Base-by-base conservation (phyloP, 2,113 vertebrate species). In the Geococcyx californianus region DNA sequence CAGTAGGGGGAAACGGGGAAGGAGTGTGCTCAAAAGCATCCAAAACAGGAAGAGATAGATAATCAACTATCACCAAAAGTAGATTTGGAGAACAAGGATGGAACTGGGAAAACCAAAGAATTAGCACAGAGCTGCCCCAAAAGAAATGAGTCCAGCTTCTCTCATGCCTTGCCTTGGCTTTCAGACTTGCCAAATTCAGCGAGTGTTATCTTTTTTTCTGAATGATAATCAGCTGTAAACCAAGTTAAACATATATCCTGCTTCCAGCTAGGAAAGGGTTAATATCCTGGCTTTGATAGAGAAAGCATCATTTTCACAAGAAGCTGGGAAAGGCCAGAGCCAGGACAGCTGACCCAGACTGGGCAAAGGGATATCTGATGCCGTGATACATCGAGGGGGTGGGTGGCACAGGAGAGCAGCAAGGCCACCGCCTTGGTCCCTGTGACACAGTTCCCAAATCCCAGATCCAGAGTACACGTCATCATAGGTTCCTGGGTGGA, bases 1-100 rank as follows among this genome's bases (percentile, higher is more conserved):
- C 34, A 58, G 14, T 3, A 26, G 10, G 2, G 16, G 7, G 11
- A n/a, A n/a, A 19, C 1, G 2, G 16, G 7, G 31, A 11, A 29
- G 10, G 7, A 8, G 2, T 15, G 1, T 3, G 11, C 29, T 87
- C 4, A 78, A 42, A 62, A 54, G 7, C 42, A 70, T 40, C 33
- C 1, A 52, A 28, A 55, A 47, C 11, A 60, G 25, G 52, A 45
- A 51, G 0, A 76, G 2, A 12, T 2, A 12, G 55, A n/a, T n/a
- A n/a, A n/a, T 17, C 52, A 67, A 5, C n/a, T 49, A 11, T 33
- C 55, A 66, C 28, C n/a, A 14, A 70, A 84, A 80, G 0, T 10
- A 69, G 9, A 36, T 4, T 21, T 23, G 23, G 29, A 84, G 25
- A 38, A 38, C 5, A 47, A 19, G 11, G 19, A 45, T 6, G 1